A percentile compares a stretch with the other conserved stretches of the same genome.
Evolutionary conservation across 53 echinoderm and acorn worm genomes (phyloP).

Genomic region (Hippasteria phrygiana): DNA sequence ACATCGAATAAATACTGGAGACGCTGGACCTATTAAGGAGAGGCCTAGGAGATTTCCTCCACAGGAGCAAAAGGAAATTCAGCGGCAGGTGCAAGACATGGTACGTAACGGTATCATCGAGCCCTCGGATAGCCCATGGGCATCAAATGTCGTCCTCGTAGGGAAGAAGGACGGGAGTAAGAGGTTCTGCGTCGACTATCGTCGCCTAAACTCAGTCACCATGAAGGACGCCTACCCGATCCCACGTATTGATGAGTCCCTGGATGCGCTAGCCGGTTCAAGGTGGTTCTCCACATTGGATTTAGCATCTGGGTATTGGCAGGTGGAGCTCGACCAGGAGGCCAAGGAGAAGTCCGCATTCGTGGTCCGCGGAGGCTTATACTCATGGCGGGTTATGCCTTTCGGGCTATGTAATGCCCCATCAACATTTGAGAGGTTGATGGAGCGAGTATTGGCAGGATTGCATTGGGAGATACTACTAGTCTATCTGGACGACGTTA

Average conservation of each 20-base stretch:
- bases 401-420: slow-evolving; percentile 59
- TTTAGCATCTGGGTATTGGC: slow-evolving; percentile 60
- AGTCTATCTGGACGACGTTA: slow-evolving; percentile 52
- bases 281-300: slow-evolving; percentile 57
- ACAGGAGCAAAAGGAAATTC: background rate
- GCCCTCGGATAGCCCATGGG: slow-evolving; percentile 37
- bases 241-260: slow-evolving; percentile 20
- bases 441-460: too few species aligned
- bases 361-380: slow-evolving; percentile 7
- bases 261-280: slow-evolving; percentile 22
- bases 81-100: slow-evolving; percentile 17
- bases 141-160: slow-evolving; percentile 20
- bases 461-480: slow-evolving; percentile 48
- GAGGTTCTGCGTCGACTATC: slow-evolving; percentile 41
- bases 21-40: slow-evolving; percentile 44
- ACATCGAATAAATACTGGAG: slow-evolving; percentile 65
- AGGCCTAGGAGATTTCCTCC: slow-evolving; percentile 52
- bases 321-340: slow-evolving; percentile 35
- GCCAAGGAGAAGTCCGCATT: slow-evolving; percentile 44
- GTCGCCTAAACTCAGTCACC: slow-evolving; percentile 25
- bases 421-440: slow-evolving; percentile 55
- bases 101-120: background rate
- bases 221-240: slow-evolving; percentile 33
- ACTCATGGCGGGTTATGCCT: slow-evolving; percentile 50
- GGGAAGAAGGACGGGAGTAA: slow-evolving; percentile 24